phyloP scores from a whole-genome alignment of 2,113 vertebrate genomes.

The Onychorhynchus coronatus region DNA sequence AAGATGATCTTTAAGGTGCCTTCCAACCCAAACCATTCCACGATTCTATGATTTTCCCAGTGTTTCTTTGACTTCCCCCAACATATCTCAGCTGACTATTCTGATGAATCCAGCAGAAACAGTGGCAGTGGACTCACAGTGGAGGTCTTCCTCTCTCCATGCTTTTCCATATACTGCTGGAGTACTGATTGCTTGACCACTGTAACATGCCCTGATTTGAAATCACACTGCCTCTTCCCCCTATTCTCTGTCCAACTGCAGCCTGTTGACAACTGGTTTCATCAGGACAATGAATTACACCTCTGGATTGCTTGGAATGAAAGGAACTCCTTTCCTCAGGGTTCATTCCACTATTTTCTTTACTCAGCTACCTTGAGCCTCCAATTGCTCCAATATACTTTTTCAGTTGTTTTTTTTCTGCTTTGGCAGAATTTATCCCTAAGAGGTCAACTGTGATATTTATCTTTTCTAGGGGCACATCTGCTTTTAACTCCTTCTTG shows the following conservation, averaged over 20 bases:
- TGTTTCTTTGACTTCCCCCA: not conserved
- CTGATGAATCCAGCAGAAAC: not conserved
- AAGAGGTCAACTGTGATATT: not conserved
- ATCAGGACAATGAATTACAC: slow-evolving; percentile 7
- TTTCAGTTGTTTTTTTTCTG: not conserved
- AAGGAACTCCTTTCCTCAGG: slow-evolving; percentile 51
- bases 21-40: not conserved
- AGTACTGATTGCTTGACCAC: not conserved
- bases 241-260: not conserved
- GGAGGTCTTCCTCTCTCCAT: not conserved
- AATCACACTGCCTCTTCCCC: not conserved
- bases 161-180: not conserved
- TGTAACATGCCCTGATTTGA: not conserved
- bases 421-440: not conserved
- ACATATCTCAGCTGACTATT: not conserved
- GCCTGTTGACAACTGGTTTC: not conserved
- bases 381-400: not conserved
- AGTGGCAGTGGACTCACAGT: not conserved
- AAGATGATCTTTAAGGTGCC: accelerated
- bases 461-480: not conserved
- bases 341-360: slow-evolving; percentile 18
- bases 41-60: not conserved
- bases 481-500: slow-evolving; percentile 15
- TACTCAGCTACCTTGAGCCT: not conserved
- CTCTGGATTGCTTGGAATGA: slow-evolving; percentile 52